Evolutionary conservation across 1,140 invertebrate species (phyloP).

Genomic region (Drosophila murphyi): DNA sequence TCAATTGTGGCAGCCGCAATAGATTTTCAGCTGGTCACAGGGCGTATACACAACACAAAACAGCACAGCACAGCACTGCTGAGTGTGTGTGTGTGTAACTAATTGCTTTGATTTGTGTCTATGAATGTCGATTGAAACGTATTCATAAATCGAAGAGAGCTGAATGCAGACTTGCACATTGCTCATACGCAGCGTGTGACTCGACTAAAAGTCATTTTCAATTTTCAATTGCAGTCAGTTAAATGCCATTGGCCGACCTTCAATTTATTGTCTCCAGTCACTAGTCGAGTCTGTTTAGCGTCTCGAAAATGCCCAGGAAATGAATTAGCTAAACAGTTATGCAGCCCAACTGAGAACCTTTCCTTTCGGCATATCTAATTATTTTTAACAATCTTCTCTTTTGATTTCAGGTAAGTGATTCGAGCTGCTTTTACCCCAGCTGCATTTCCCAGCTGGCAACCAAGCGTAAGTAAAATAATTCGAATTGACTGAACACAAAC

Average conservation of each 20-base stretch:
- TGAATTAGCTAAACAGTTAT: no score
- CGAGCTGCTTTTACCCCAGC: neutral
- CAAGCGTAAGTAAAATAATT: constrained; percentile 57
- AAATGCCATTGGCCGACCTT: neutral
- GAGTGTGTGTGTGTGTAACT: constrained; percentile 2
- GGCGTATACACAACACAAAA: constrained; percentile 16
- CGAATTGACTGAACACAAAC: constrained; percentile 18
- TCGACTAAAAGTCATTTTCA: neutral
- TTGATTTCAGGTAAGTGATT: constrained; percentile 42
- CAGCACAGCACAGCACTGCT: no score
- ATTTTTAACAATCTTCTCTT: constrained; percentile 4
- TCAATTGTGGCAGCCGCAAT: constrained; percentile 41
- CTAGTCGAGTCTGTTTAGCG: no score
- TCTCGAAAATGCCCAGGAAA: no score
- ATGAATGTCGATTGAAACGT: neutral
- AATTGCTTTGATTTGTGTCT: constrained; percentile 16
- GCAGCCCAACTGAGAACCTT: no score
- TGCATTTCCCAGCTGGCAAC: neutral
- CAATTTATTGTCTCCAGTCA: neutral
- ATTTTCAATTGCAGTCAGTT: neutral
- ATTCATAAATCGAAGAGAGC: constrained; percentile 11
- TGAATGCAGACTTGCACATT: constrained; percentile 35
- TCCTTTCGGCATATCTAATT: neutral
- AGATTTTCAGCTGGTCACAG: constrained; percentile 12
- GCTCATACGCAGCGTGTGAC: constrained; percentile 47